Evolutionary conservation across 2,888 invertebrate genomes (phyloP), one percentile per base, ranked within the genome.

Genomic region (Apamea monoglypha): DNA sequence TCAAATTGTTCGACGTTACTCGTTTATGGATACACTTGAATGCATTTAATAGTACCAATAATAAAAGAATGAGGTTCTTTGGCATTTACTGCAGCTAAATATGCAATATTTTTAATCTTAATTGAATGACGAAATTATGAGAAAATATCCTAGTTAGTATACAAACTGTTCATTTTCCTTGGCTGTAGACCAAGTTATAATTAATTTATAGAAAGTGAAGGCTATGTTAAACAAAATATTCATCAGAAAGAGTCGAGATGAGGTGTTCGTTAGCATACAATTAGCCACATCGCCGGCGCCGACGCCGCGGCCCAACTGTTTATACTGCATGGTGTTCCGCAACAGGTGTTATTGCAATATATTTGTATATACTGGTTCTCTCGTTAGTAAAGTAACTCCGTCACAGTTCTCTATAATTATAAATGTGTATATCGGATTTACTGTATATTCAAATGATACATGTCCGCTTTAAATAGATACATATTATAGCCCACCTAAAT

Each of bases 391-490:
- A 90, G 88, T 92, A 90, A 92, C 87, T 92, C 93, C 91, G 92
- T 93, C 92, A 91, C 89, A 91, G 89, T 92, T 92, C 91, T 86
- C 91, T 87, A 84, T 87, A 75, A 61, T 67, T 87, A 87, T 89
- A 91, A 90, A 89, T 89, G 90, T 90, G 90, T 92, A 90, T 93
- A 92, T 92, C 91, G 90, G 91, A 93, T 91, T 91, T 91, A 91
- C 87, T 91, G 92, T 93, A 93, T 93, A 93, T 92, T 92, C 89
- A 91, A 83, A 83, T 77, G 25, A 89, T 91, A 92, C 91, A 92
- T 92, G 93, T 93, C 92, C 92, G 94, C 94, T 94, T 94, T 90
- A 91, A 91, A 90, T 91, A 92, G 93, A 94, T 91, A 94, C 91
- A 86, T 88, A 84, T 84, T 86, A 81, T 83, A 87, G 91, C 93